Percentiles rank a stretch among this genome's conserved stretches.
Evolutionary conservation across 2,113 vertebrate species (phyloP).

Genomic region (Oxyura jamaicensis): DNA sequence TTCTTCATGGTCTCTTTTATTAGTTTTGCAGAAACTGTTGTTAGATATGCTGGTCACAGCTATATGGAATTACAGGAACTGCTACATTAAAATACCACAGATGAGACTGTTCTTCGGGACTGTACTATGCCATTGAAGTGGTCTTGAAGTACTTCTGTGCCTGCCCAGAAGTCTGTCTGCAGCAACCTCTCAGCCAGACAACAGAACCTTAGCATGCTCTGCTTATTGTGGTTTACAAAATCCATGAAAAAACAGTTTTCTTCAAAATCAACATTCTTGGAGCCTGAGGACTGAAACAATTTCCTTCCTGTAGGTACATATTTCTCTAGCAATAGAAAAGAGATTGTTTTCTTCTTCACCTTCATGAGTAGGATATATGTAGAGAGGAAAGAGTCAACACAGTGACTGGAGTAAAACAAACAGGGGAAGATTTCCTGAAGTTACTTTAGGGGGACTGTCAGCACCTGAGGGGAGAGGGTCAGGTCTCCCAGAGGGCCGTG

Average conservation of each 20-base stretch:
- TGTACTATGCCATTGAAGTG: not conserved
- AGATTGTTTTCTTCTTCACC: not conserved
- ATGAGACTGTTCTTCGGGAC: not conserved
- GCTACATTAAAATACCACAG: not conserved
- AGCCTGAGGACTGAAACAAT: not conserved
- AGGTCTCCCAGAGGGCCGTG: not conserved
- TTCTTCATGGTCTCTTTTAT: not conserved
- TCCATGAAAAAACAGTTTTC: not conserved
- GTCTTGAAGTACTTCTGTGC: not conserved
- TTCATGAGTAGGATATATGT: fast-evolving
- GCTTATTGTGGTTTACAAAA: not conserved
- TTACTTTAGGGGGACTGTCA: not conserved
- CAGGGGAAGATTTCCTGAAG: not conserved
- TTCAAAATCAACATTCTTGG: not conserved
- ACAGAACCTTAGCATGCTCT: not conserved
- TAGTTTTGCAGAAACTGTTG: not conserved
- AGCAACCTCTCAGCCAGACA: not conserved
- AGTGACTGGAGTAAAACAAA: not conserved
- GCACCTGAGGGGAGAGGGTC: not conserved
- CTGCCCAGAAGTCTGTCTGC: not conserved
- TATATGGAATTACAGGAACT: not conserved
- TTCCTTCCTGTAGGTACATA: not conserved
- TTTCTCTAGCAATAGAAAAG: not conserved
- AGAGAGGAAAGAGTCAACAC: not conserved
- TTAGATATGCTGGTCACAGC: not conserved